Conservation (phyloP, 1,140 invertebrate species). For the Neotoxoptera formosana region DNA sequence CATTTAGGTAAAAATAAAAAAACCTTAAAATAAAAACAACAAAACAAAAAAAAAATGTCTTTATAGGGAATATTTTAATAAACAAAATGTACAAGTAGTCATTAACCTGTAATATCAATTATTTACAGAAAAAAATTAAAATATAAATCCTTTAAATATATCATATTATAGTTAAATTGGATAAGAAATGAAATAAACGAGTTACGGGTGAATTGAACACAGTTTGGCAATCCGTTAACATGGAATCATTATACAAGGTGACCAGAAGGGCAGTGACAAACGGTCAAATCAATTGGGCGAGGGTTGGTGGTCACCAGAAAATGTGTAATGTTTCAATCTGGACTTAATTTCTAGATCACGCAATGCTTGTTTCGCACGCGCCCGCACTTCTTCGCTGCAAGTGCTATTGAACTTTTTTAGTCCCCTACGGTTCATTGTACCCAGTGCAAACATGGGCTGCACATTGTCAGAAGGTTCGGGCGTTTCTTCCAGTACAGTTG, state of each 20-base stretch:
- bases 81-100: slow-evolving; percentile 47
- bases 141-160: slow-evolving; percentile 29
- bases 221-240: slow-evolving; percentile 44
- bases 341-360: slow-evolving; percentile 54
- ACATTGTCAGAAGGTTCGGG: neutral
- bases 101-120: neutral
- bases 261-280: neutral
- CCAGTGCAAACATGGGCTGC: slow-evolving; percentile 41
- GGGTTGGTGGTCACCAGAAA: slow-evolving; percentile 37
- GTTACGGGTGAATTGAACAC: slow-evolving; percentile 51
- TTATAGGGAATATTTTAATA: slow-evolving; percentile 36
- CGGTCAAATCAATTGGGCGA: slow-evolving; percentile 3
- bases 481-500: slow-evolving; percentile 23
- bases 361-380: slow-evolving; percentile 46
- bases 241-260: slow-evolving; percentile 25
- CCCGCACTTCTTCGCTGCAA: slow-evolving; percentile 51
- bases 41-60: slow-evolving; percentile 49
- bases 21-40: slow-evolving; percentile 16
- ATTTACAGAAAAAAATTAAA: slow-evolving; percentile 41
- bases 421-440: slow-evolving; percentile 44
- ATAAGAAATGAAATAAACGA: slow-evolving; percentile 26
- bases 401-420: slow-evolving; percentile 52
- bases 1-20: neutral
- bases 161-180: neutral
- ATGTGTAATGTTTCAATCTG: slow-evolving; percentile 51